These are phyloP conservation scores for Heliconius ethilla DNA, from an alignment of 2,888 invertebrate species.

Conservation along the genomic window DNA sequence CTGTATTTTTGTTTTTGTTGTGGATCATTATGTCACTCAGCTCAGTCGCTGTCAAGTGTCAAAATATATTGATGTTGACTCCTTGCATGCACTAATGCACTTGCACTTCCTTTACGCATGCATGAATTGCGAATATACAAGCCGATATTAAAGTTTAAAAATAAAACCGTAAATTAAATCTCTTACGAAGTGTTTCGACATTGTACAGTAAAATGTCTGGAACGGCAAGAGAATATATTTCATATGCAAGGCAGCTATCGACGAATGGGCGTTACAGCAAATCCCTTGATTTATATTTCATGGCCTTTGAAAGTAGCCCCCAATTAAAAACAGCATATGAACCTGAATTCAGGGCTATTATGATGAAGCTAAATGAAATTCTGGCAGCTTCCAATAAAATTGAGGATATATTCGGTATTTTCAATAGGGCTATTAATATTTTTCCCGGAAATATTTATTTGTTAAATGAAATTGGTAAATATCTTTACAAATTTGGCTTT, in stretches of 20 bases:
- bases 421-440: slow-evolving; percentile 54
- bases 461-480: slow-evolving; percentile 68
- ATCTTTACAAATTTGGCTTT: slow-evolving; percentile 78
- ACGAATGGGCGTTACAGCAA: slow-evolving; percentile 55
- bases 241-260: slow-evolving; percentile 56
- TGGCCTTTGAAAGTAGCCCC: slow-evolving; percentile 59
- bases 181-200: background rate
- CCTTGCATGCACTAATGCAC: background rate
- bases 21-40: background rate
- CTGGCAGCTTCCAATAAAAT: slow-evolving; percentile 53
- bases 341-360: slow-evolving; percentile 58
- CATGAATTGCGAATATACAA: background rate
- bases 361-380: slow-evolving; percentile 56
- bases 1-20: slow-evolving; percentile 9
- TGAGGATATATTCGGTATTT: slow-evolving; percentile 64
- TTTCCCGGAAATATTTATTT: slow-evolving; percentile 62
- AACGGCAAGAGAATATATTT: slow-evolving; percentile 51
- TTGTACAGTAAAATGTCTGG: slow-evolving; percentile 34
- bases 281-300: slow-evolving; percentile 63
- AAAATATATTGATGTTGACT: slow-evolving; percentile 6
- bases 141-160: background rate
- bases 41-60: background rate
- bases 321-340: slow-evolving; percentile 50
- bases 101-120: background rate
- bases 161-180: background rate